Conservation (phyloP, 2,113 vertebrate species). For the Cygnus buccinator region DNA sequence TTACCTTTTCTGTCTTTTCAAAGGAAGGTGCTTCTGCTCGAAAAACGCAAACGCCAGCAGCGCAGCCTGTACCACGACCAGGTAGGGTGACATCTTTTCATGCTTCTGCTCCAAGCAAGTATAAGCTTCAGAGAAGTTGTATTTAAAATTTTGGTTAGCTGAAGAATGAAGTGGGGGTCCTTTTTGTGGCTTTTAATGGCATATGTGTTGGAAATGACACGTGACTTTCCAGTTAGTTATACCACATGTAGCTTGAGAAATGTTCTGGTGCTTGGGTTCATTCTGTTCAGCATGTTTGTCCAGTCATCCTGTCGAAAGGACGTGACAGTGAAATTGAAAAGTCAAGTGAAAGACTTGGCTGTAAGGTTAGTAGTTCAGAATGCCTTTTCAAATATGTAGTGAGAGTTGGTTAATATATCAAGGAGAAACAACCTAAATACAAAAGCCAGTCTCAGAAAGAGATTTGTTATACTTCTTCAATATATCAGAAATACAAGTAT, state of each 20-base stretch:
- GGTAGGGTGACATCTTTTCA: slow-evolving; percentile 69
- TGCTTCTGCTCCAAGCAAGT: not conserved
- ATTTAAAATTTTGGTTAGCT: not conserved
- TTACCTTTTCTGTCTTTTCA: slow-evolving; percentile 36
- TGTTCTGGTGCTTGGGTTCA: not conserved
- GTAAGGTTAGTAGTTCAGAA: not conserved
- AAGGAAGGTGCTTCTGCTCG: slow-evolving; percentile 98
- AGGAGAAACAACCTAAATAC: not conserved
- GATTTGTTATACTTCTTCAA: not conserved
- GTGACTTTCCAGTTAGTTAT: not conserved
- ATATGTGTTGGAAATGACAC: not conserved
- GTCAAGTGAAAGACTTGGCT: not conserved
- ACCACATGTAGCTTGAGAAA: not conserved
- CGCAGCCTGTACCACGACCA: slow-evolving; percentile 96
- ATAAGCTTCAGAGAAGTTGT: not conserved
- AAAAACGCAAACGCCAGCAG: slow-evolving; percentile 93
- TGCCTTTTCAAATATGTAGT: not conserved
- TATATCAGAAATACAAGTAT: not conserved
- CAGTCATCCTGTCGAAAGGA: fast-evolving
- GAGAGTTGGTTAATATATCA: not conserved
- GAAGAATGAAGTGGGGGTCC: not conserved
- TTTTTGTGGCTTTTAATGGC: not conserved
- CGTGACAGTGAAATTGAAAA: not conserved
- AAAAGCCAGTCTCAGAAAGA: not conserved
- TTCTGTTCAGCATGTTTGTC: not conserved